Evolutionary conservation across 2,888 invertebrate genomes (phyloP).

Genomic region (Drosophila prostipennis): DNA sequence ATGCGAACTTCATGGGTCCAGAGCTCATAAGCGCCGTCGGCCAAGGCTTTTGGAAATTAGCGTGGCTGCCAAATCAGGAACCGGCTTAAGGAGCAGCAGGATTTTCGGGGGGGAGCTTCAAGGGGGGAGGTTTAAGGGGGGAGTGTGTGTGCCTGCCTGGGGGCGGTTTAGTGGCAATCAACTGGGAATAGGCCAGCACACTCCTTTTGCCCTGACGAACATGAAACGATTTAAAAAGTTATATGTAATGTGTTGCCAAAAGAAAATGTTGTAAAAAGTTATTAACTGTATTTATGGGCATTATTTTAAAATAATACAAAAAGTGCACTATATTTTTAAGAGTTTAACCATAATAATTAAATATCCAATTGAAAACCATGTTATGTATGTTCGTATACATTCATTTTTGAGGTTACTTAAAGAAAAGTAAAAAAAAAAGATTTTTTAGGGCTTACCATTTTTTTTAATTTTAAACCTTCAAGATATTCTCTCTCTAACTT

Average conservation of each 20-base stretch:
- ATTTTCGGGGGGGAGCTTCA: background rate
- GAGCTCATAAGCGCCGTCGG: slow-evolving; percentile 73
- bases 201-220: slow-evolving; percentile 13
- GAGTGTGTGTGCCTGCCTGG: slow-evolving; percentile 7
- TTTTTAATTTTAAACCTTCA: too few species aligned
- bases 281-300: too few species aligned
- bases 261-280: too few species aligned
- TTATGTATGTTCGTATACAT: too few species aligned
- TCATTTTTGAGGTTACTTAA: too few species aligned
- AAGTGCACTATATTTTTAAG: too few species aligned
- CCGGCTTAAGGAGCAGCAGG: slow-evolving; percentile 11
- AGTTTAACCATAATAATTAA: too few species aligned
- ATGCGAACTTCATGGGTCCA: slow-evolving; percentile 70
- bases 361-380: too few species aligned
- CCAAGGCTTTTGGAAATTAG: slow-evolving; percentile 68
- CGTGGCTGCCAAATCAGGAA: slow-evolving; percentile 55
- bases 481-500: too few species aligned
- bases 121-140: background rate
- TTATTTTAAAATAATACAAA: too few species aligned
- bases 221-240: slow-evolving; percentile 20
- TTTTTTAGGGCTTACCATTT: too few species aligned
- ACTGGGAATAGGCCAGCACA: slow-evolving; percentile 27
- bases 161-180: slow-evolving; percentile 24
- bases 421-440: too few species aligned
- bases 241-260: background rate